Evolutionary conservation across 2,888 invertebrate genomes (phyloP), one percentile per base, ranked within the genome.

Genomic region (Epinotia nisella): DNA sequence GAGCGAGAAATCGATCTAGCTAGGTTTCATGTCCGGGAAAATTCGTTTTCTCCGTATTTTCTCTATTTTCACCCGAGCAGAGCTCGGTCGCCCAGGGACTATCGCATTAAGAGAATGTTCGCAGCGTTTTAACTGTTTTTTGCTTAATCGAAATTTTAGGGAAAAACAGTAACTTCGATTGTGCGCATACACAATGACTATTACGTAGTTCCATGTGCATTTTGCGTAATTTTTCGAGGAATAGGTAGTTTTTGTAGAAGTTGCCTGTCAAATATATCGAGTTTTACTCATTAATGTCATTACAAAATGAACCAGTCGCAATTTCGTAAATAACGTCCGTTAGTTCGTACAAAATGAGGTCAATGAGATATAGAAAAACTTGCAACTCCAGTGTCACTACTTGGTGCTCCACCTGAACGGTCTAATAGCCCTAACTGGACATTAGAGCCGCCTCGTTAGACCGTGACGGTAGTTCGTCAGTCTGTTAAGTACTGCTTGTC

Each of bases 401-500:
- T 71, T 59, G 39, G 39, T 39, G 61, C 9, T 70, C 45, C 29
- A 49, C 49, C 35, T 56, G 58, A 64, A 64, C 19, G 64, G 51
- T 35, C 19, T 49, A 51, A 65, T n/a, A 19, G 35, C 51, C 58
- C 45, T 49, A 51, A 58, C 35, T 55, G 35, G 49, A 56, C 29
- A 70, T 70, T 70, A 58, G 58, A 70, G 29, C 24, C 19, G 64
- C 19, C 62, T 64, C 64, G 19, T 70, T 70, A 70, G 55, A 35
- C 56, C 49, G 64, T 70, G 64, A 19, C 70, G 70, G 35, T 49
- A 70, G n/a, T 29, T 60, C 41, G 24, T 69, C 35, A 70, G 56
- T 70, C 35, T 56, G 53, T 19, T 41, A 62, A 45, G 45, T 61
- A 51, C 15, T 13, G 3, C 29, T 7, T 29, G 29, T 29, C n/a